These are phyloP conservation scores for Dusona sp. DNA, from an alignment of 2,888 invertebrate species.

Conservation along the genomic window DNA sequence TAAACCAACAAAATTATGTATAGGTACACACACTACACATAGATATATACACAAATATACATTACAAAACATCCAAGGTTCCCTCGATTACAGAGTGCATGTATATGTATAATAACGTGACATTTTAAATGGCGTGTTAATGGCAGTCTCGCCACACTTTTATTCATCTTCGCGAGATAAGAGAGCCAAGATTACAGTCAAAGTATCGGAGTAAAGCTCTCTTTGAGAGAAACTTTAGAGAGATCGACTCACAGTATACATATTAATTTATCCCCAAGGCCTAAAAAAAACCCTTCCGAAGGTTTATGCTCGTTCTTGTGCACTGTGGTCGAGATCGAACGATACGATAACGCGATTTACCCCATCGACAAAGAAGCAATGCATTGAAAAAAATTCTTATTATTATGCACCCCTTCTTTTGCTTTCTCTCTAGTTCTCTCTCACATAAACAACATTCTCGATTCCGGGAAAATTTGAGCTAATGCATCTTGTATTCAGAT, in stretches of 20 bases:
- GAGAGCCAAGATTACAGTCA: conserved; percentile 35
- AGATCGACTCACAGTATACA: conserved; percentile 41
- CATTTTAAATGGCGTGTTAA: conserved; percentile 67
- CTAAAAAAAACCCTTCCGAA: background rate
- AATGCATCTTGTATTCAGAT: conserved; percentile 51
- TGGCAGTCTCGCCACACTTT: conserved; percentile 53
- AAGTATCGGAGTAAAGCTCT: conserved; percentile 30
- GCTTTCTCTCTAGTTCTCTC: background rate
- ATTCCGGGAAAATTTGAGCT: conserved; percentile 51
- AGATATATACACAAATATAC: background rate
- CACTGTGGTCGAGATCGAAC: conserved; percentile 36
- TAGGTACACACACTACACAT: background rate
- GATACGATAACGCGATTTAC: conserved; percentile 56
- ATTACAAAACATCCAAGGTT: background rate
- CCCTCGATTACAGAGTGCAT: conserved; percentile 16
- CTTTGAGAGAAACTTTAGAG: conserved; percentile 2
- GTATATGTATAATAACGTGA: conserved; percentile 26
- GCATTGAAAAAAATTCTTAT: background rate
- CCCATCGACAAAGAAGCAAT: conserved; percentile 42
- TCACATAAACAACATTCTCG: conserved; percentile 27
- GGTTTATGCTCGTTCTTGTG: background rate
- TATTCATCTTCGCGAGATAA: conserved; percentile 56
- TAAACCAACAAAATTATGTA: background rate
- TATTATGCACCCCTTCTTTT: conserved; percentile 5
- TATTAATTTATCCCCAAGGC: conserved; percentile 63